These are phyloP conservation scores for Syngnathus rostellatus DNA, from an alignment of 2,797 vertebrate genomes.

Conservation along the genomic window DNA sequence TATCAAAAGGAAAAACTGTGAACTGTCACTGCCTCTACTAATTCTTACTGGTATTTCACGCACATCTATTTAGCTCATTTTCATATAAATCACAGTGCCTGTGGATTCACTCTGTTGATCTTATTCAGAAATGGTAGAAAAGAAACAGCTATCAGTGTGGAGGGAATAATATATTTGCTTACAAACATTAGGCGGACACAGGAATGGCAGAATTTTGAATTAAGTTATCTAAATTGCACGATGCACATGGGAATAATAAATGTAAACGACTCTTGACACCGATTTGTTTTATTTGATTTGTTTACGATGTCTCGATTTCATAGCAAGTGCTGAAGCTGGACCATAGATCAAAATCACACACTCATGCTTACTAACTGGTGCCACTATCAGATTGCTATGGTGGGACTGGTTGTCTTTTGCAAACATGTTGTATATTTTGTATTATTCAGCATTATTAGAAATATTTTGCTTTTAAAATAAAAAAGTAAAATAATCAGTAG, in stretches of 20 bases:
- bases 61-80: neutral
- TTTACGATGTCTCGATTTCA: too few relatives aligned
- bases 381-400: too few relatives aligned
- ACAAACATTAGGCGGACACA: neutral
- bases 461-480: neutral
- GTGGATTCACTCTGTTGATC: conserved; percentile 3
- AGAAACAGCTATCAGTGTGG: neutral
- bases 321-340: too few relatives aligned
- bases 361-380: too few relatives aligned
- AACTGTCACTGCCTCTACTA: neutral
- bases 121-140: neutral
- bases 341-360: too few relatives aligned
- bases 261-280: neutral
- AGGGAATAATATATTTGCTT: neutral
- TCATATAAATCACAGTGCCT: conserved; percentile 4
- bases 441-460: too few relatives aligned
- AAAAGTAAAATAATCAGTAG: neutral
- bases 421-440: too few relatives aligned
- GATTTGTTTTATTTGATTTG: too few relatives aligned
- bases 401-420: too few relatives aligned
- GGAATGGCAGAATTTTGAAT: neutral
- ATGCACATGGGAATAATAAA: neutral
- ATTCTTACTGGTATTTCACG: neutral
- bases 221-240: neutral
- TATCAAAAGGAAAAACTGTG: neutral